Evolutionary conservation across 2,113 vertebrate genomes (phyloP).

Genomic region (Diadophis punctatus): DNA sequence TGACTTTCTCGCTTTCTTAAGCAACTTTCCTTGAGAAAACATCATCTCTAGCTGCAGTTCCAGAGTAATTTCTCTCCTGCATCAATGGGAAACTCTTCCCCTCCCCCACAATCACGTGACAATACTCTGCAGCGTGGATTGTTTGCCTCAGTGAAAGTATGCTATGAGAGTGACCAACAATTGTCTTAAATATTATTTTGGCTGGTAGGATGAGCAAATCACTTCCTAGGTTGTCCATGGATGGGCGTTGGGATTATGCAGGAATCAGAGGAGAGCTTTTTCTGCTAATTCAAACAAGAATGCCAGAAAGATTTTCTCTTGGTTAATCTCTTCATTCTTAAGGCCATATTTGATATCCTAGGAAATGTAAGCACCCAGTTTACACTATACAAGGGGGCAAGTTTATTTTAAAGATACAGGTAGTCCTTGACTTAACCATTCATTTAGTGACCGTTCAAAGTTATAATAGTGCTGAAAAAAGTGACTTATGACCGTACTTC

Average conservation of each 20-base stretch:
- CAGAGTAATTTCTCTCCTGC: not conserved
- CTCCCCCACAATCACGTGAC: fast-evolving
- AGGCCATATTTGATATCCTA: not conserved
- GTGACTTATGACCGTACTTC: not conserved
- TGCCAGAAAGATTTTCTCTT: not conserved
- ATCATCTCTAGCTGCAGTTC: fast-evolving
- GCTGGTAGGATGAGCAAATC: not conserved
- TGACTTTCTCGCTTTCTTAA: not conserved
- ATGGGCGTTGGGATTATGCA: not conserved
- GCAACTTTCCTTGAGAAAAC: not conserved
- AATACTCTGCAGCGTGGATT: fast-evolving
- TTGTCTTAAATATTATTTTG: not conserved
- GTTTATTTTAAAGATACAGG: not conserved
- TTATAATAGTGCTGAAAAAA: not conserved
- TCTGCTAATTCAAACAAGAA: not conserved
- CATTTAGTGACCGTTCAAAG: not conserved
- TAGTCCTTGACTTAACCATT: not conserved
- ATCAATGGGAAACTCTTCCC: not conserved
- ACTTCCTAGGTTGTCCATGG: no score
- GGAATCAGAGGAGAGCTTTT: not conserved
- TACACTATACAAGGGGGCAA: not conserved
- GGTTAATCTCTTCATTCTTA: fast-evolving
- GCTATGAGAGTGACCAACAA: fast-evolving
- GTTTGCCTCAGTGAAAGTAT: not conserved
- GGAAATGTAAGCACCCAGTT: not conserved